A percentile compares a stretch with the other conserved stretches of the same genome.
Evolutionary conservation across 35 echinoderm and acorn worm species (phyloP).

Genomic region (Apostichopus parvimensis): DNA sequence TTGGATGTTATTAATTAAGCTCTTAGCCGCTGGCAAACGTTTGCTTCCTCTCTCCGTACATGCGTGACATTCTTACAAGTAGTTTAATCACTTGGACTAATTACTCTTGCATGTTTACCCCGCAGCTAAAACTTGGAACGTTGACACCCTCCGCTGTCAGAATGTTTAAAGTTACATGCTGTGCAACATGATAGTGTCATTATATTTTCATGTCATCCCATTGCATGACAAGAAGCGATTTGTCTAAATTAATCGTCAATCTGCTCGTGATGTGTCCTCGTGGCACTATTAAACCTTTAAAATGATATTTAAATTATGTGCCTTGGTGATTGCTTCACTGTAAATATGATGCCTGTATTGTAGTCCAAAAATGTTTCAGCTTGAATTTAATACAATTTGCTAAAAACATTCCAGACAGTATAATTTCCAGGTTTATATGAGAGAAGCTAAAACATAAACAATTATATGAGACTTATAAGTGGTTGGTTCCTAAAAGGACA

Average conservation of each 20-base stretch:
- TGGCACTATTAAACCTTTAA: too few species aligned
- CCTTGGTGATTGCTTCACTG: too few species aligned
- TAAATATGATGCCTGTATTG: too few species aligned
- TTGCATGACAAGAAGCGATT: background rate
- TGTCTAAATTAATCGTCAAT: background rate
- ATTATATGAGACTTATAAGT: too few species aligned
- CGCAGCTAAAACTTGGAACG: background rate
- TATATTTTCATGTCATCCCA: background rate
- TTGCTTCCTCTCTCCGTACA: background rate
- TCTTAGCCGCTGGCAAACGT: background rate
- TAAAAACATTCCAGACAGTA: too few species aligned
- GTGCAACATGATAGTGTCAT: background rate
- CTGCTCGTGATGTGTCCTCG: too few species aligned
- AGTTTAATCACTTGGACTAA: background rate
- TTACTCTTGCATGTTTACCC: background rate
- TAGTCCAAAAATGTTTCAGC: too few species aligned
- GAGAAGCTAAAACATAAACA: too few species aligned
- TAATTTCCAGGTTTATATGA: too few species aligned
- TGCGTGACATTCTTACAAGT: background rate
- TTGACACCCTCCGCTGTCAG: background rate
- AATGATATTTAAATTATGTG: too few species aligned
- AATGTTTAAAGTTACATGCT: background rate
- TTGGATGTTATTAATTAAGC: background rate
- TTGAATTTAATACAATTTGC: too few species aligned
- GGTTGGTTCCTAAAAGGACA: too few species aligned